phyloP scores from a whole-genome alignment of 2,888 invertebrate genomes.

The Lasioglossum leucozonium region DNA sequence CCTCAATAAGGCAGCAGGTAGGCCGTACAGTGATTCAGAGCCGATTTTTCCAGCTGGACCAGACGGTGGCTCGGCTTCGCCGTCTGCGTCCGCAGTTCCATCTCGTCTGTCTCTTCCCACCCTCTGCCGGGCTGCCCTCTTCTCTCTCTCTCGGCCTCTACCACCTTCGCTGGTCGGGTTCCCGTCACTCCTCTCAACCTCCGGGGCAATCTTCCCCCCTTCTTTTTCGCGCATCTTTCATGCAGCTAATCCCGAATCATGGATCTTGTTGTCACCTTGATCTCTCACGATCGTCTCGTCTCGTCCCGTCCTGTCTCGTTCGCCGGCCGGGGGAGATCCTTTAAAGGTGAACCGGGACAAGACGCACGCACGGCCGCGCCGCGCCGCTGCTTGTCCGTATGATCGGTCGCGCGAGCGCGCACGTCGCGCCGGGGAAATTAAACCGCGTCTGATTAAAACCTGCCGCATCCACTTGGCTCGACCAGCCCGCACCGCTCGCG shows the following conservation, averaged over 20 bases:
- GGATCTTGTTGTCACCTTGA: constrained; percentile 75
- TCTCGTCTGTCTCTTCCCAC: constrained; percentile 11
- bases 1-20: constrained; percentile 83
- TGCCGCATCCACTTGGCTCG: constrained; percentile 20
- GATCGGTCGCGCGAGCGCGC: constrained; percentile 4
- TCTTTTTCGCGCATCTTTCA: constrained; percentile 50
- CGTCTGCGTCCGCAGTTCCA: constrained; percentile 64
- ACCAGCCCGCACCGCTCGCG: background rate
- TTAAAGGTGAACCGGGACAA: constrained; percentile 69
- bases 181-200: background rate
- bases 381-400: background rate
- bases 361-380: constrained; percentile 17
- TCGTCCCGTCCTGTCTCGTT: constrained; percentile 31
- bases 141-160: constrained; percentile 24
- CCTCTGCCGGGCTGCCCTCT: constrained; percentile 1
- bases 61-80: constrained; percentile 74
- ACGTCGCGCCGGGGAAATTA: constrained; percentile 27
- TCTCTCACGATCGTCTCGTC: constrained; percentile 64
- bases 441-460: constrained; percentile 37
- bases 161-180: constrained; percentile 2
- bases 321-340: constrained; percentile 58
- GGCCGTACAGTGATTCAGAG: constrained; percentile 81
- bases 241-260: constrained; percentile 73
- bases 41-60: constrained; percentile 76
- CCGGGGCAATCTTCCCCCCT: constrained; percentile 20